A percentile compares a stretch with the other conserved stretches of the same genome.
phyloP scores from a whole-genome alignment of 2,797 vertebrate genomes.

The Microhierax caerulescens region DNA sequence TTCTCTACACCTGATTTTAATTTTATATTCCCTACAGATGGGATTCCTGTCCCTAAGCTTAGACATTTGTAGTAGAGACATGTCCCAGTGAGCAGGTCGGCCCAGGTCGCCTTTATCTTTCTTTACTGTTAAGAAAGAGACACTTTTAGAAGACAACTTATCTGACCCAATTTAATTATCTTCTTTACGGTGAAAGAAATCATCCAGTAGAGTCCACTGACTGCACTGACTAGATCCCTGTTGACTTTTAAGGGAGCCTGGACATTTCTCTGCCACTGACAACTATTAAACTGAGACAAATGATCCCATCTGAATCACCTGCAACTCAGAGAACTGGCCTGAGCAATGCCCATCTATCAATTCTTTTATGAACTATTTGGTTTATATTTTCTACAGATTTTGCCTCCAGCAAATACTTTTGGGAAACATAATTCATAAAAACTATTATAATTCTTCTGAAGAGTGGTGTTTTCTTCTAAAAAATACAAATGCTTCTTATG shows the following conservation, averaged over 20 bases:
- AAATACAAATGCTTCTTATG: background rate
- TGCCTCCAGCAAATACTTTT: background rate
- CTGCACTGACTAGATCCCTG: background rate
- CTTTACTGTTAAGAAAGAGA: background rate
- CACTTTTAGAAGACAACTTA: background rate
- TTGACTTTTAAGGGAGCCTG: background rate
- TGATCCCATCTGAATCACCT: background rate
- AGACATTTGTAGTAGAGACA: background rate
- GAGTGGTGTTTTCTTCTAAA: background rate
- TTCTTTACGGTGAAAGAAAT: background rate
- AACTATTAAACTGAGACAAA: conserved; percentile 20
- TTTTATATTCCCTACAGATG: background rate
- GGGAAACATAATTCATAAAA: background rate
- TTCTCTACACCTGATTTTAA: background rate
- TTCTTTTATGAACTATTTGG: background rate
- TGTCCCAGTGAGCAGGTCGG: background rate
- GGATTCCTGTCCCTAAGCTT: background rate
- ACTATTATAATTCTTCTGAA: background rate
- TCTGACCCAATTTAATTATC: background rate
- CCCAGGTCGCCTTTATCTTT: background rate
- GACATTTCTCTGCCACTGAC: background rate
- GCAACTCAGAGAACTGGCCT: background rate
- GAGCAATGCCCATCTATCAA: background rate
- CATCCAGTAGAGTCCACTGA: background rate
- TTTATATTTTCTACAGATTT: conserved; percentile 16